phyloP scores from a whole-genome alignment of 53 echinoderm and acorn worm genomes.

The Holothuria scabra region DNA sequence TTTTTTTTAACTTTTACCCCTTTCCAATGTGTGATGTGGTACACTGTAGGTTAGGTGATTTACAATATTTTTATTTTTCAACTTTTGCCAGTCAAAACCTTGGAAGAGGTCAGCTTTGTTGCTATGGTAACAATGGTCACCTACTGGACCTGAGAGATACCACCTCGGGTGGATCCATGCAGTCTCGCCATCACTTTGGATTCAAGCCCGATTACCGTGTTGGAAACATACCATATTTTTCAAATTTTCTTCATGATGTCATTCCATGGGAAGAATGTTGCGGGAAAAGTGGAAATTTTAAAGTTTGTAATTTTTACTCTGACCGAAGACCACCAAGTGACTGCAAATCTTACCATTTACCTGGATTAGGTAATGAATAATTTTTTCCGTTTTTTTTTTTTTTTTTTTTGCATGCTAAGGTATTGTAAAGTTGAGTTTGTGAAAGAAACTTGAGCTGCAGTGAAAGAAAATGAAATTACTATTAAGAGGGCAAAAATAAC shows the following conservation, averaged over 20 bases:
- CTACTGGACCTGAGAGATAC: conserved; percentile 69
- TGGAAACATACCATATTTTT: conserved; percentile 80
- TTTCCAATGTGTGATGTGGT: too few species aligned
- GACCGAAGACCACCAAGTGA: conserved; percentile 71
- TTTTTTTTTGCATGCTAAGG: too few species aligned
- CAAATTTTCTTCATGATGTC: conserved; percentile 76
- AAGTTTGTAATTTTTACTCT: conserved; percentile 62
- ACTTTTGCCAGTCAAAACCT: conserved; percentile 35
- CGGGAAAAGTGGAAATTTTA: conserved; percentile 36
- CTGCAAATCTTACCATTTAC: conserved; percentile 73
- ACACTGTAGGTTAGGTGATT: not conserved
- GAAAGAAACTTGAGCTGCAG: too few species aligned
- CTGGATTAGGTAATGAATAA: conserved; percentile 69
- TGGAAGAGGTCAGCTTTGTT: conserved; percentile 86
- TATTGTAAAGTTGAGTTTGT: too few species aligned
- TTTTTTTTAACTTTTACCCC: too few species aligned
- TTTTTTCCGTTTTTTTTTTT: too few species aligned
- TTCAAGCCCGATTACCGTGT: conserved; percentile 58
- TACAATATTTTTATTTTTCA: not conserved
- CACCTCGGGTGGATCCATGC: conserved; percentile 75
- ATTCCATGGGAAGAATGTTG: conserved; percentile 98
- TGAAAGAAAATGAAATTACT: too few species aligned
- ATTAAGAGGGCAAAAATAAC: too few species aligned
- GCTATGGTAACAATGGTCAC: conserved; percentile 74
- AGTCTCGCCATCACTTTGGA: conserved; percentile 78